A percentile compares a stretch with the other conserved stretches of the same genome.
phyloP scores from a whole-genome alignment of 2,797 vertebrate genomes.

The Myotis planiceps region DNA sequence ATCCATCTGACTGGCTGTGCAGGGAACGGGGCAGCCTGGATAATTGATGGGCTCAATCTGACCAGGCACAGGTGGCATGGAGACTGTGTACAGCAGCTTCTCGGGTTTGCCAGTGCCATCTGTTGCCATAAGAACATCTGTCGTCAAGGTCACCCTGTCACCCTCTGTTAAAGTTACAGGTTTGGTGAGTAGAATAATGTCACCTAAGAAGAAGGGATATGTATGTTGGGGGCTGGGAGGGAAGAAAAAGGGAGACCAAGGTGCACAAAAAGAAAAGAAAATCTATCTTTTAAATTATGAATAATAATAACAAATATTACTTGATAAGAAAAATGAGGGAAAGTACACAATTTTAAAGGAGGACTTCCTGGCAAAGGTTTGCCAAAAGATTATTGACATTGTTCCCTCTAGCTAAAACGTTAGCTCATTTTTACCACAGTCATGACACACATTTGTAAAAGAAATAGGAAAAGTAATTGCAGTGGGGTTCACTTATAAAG shows the following conservation, averaged over 20 bases:
- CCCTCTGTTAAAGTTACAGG: constrained; percentile 93
- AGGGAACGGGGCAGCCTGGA: constrained; percentile 89
- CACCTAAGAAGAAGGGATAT: constrained; percentile 87
- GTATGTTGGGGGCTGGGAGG: constrained; percentile 13
- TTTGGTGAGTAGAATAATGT: constrained; percentile 92
- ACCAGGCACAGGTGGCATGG: constrained; percentile 91
- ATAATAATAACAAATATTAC: background rate
- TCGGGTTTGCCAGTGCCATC: constrained; percentile 92
- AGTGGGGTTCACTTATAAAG: constrained; percentile 36
- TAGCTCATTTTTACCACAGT: constrained; percentile 38
- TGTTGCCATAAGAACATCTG: constrained; percentile 94
- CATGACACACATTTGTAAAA: constrained; percentile 53
- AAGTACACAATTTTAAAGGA: constrained; percentile 48
- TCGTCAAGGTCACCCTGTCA: constrained; percentile 94
- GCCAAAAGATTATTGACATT: constrained; percentile 56
- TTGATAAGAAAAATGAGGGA: constrained; percentile 17
- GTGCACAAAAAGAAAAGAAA: constrained; percentile 36
- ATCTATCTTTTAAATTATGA: background rate
- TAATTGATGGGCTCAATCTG: constrained; percentile 92
- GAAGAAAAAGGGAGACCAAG: constrained; percentile 32
- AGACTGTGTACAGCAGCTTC: constrained; percentile 93
- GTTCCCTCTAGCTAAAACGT: constrained; percentile 42
- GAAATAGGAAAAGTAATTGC: constrained; percentile 42
- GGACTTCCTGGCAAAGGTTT: constrained; percentile 43
- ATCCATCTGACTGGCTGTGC: constrained; percentile 94